phyloP scores from a whole-genome alignment of 1,140 invertebrate genomes.

The Phymastichus coffea region DNA sequence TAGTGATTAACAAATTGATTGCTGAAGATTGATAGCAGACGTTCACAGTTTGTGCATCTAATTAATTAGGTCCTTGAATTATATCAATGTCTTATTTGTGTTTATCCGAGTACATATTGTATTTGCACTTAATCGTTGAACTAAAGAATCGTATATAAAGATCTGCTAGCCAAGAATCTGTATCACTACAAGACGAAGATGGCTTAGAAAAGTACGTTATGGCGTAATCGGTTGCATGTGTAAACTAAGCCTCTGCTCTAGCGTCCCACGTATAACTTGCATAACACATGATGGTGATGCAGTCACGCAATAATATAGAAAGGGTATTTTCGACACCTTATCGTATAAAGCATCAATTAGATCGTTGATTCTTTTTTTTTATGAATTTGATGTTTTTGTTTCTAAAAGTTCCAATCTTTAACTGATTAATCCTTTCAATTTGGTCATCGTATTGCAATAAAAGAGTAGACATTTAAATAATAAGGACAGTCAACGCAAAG shows the following conservation, averaged over 20 bases:
- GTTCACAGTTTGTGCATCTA: background rate
- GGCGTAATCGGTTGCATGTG: constrained; percentile 38
- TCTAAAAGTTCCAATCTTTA: too few relatives aligned
- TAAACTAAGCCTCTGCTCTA: constrained; percentile 30
- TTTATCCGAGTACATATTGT: constrained; percentile 2
- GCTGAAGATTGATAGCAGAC: too few relatives aligned
- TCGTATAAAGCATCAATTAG: background rate
- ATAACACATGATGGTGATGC: constrained; percentile 28
- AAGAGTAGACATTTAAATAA: background rate
- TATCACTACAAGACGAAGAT: constrained; percentile 37
- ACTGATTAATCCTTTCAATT: too few relatives aligned
- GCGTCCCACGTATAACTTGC: constrained; percentile 33
- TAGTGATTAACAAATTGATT: too few relatives aligned
- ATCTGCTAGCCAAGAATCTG: constrained; percentile 28
- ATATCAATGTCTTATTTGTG: background rate
- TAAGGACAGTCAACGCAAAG: background rate
- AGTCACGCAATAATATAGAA: constrained; percentile 26
- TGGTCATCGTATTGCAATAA: background rate
- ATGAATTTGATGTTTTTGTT: too few relatives aligned
- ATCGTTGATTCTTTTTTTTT: too few relatives aligned
- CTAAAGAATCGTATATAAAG: constrained; percentile 20
- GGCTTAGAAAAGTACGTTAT: constrained; percentile 25
- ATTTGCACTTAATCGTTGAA: background rate
- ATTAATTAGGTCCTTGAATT: constrained; percentile 12
- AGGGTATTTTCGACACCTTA: constrained; percentile 12